Evolutionary conservation across 2,888 invertebrate species (phyloP).

Genomic region (Automeris io): DNA sequence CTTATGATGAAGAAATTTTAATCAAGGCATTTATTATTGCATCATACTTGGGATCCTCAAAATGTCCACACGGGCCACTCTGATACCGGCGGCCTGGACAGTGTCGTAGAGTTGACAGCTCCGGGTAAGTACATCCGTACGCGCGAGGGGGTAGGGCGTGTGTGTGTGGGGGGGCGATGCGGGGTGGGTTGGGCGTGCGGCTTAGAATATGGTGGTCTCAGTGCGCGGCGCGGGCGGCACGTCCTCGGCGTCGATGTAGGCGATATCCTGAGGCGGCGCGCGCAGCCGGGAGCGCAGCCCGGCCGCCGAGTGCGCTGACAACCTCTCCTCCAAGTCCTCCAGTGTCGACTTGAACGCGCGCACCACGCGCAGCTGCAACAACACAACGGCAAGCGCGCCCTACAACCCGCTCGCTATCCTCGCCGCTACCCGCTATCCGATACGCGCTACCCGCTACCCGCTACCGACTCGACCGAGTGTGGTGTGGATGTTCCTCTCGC

Average conservation of each 20-base stretch:
- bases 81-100: too few relatives aligned
- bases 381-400: conserved; percentile 15
- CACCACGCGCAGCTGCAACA: conserved; percentile 99
- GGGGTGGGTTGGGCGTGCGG: conserved; percentile 20
- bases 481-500: conserved; percentile 57
- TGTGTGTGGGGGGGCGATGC: conserved; percentile 19
- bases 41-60: too few relatives aligned
- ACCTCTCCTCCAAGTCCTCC: conserved; percentile 99
- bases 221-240: conserved; percentile 51
- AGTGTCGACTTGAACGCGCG: conserved; percentile 99
- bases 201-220: conserved; percentile 64
- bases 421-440: conserved; percentile 9
- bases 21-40: too few relatives aligned
- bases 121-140: conserved; percentile 44
- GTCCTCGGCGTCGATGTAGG: conserved; percentile 86
- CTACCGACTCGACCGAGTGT: conserved; percentile 41
- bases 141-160: conserved; percentile 25
- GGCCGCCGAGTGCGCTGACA: conserved; percentile 98
- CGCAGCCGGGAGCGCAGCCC: conserved; percentile 90
- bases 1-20: too few relatives aligned
- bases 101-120: conserved; percentile 29
- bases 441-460: conserved; percentile 12
- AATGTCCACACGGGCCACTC: too few relatives aligned
- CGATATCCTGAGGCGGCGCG: conserved; percentile 88
- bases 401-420: conserved; percentile 14